phyloP scores from a whole-genome alignment of 1,140 invertebrate genomes.

The Bicyclus anynana region DNA sequence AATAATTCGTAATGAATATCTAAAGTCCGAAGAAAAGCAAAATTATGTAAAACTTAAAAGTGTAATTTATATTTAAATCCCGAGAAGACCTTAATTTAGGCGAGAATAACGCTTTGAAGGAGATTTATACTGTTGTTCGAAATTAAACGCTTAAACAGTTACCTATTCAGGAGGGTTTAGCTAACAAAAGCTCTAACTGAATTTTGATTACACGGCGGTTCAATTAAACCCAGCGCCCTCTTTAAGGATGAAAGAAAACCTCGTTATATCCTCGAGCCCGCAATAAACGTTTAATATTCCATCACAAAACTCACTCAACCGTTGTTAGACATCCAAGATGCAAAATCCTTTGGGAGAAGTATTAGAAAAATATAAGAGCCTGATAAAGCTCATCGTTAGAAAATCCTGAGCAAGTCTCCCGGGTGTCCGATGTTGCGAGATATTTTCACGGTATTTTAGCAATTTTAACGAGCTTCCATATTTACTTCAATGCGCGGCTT shows the following conservation, averaged over 20 bases:
- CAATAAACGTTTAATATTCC: slow-evolving; percentile 50
- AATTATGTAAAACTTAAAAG: slow-evolving; percentile 13
- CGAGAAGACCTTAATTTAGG: slow-evolving; percentile 22
- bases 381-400: slow-evolving; percentile 65
- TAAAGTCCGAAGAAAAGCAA: background rate
- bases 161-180: slow-evolving; percentile 31
- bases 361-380: slow-evolving; percentile 71
- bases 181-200: slow-evolving; percentile 29
- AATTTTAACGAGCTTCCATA: slow-evolving; percentile 72
- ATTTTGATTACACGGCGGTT: slow-evolving; percentile 40
- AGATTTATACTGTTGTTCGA: slow-evolving; percentile 29
- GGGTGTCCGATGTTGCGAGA: slow-evolving; percentile 62
- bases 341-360: slow-evolving; percentile 62
- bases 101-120: slow-evolving; percentile 23
- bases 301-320: slow-evolving; percentile 49
- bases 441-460: slow-evolving; percentile 74
- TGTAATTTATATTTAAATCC: slow-evolving; percentile 23
- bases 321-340: slow-evolving; percentile 50
- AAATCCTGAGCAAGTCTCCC: slow-evolving; percentile 46
- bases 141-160: slow-evolving; percentile 29
- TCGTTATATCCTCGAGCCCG: slow-evolving; percentile 32
- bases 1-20: background rate
- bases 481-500: slow-evolving; percentile 60
- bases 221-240: slow-evolving; percentile 33
- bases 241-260: slow-evolving; percentile 35